Conservation (phyloP, 2,113 vertebrate species). For the Synchiropus splendidus region DNA sequence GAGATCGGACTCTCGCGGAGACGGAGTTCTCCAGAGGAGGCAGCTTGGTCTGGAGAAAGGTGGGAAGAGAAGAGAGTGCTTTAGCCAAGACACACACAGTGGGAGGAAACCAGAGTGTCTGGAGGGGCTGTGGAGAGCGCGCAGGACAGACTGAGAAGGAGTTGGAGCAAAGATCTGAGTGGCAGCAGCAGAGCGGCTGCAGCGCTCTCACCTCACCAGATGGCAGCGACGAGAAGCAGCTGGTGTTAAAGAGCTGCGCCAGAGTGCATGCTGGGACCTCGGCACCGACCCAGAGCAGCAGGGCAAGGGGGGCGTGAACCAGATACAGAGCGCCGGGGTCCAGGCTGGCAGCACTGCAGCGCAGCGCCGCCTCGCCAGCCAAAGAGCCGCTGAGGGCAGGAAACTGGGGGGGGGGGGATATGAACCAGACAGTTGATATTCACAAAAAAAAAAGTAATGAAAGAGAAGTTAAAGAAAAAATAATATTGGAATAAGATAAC, state of each 20-base stretch:
- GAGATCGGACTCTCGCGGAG: constrained; percentile 41
- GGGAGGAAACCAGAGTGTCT: neutral
- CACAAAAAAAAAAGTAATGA: no score
- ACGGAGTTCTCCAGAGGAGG: constrained; percentile 56
- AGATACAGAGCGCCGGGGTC: constrained; percentile 53
- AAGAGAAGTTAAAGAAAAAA: no score
- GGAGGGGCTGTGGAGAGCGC: no score
- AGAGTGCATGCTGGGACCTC: constrained; percentile 40
- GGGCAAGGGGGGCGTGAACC: constrained; percentile 48
- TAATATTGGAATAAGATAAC: no score
- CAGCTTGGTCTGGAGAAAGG: constrained; percentile 53
- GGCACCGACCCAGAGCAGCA: constrained; percentile 68
- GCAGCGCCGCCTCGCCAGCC: constrained; percentile 17
- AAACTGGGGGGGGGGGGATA: constrained; percentile 4
- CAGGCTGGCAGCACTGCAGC: constrained; percentile 55
- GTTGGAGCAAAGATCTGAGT: no score
- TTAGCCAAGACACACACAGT: neutral
- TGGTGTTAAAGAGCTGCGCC: constrained; percentile 56
- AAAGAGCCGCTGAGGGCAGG: neutral
- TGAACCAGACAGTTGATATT: no score
- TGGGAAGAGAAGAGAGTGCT: no score
- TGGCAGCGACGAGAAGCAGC: constrained; percentile 57
- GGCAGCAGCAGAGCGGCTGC: neutral
- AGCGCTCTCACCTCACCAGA: constrained; percentile 63
- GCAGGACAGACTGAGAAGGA: no score